These are phyloP conservation scores for Lamellibrachia luymesi DNA, from an alignment of 1,140 invertebrate species.

Conservation along the genomic window DNA sequence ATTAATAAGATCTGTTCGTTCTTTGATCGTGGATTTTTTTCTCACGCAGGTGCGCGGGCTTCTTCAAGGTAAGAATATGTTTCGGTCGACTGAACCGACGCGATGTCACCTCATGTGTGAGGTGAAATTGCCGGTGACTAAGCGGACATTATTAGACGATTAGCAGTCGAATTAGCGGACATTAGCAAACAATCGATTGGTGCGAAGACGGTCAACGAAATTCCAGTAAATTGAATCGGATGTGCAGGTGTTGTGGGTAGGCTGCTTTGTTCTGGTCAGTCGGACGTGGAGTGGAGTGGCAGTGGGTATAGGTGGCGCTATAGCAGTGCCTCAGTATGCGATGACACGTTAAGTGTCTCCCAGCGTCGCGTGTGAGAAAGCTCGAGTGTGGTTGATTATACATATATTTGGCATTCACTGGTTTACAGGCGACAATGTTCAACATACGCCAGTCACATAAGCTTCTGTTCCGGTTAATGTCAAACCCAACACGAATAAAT, in stretches of 20 bases:
- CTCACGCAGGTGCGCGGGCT: conserved; percentile 71
- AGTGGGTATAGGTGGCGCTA: background rate
- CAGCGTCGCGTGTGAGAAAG: background rate
- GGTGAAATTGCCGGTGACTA: conserved; percentile 9
- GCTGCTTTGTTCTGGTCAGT: background rate
- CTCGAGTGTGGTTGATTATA: background rate
- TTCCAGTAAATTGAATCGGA: background rate
- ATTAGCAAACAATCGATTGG: conserved; percentile 7
- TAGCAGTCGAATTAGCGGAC: background rate
- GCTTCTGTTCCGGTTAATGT: too few relatives aligned
- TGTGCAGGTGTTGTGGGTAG: background rate
- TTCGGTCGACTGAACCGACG: background rate
- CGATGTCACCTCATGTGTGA: conserved; percentile 9
- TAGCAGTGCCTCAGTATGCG: background rate
- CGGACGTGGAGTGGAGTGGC: background rate
- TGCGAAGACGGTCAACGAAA: background rate
- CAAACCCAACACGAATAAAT: too few relatives aligned
- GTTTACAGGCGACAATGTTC: background rate
- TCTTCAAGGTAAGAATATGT: conserved; percentile 69
- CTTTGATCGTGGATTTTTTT: conserved; percentile 24
- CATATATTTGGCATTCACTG: background rate
- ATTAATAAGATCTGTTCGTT: conserved; percentile 17
- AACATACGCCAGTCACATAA: background rate
- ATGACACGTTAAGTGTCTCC: background rate
- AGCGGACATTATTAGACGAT: conserved; percentile 10